Evolutionary conservation across 2,888 invertebrate species (phyloP).

Genomic region (Cacoxenus indagator): DNA sequence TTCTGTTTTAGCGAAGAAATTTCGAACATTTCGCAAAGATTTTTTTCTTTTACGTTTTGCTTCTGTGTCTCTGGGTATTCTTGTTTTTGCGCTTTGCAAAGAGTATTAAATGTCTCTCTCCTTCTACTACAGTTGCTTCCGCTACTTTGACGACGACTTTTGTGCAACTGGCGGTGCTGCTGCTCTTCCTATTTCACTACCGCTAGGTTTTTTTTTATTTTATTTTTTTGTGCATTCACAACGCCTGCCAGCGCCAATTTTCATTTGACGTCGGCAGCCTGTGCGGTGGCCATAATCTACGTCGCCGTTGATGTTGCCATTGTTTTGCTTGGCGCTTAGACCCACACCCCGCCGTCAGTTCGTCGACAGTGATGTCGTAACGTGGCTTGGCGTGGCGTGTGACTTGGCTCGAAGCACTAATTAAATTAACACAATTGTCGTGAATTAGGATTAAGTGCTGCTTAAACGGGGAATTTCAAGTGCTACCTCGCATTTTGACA

Average conservation of each 20-base stretch:
- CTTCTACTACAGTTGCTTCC: neutral
- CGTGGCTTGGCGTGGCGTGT: neutral
- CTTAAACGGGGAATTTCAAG: slow-evolving; percentile 29
- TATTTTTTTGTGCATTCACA: neutral
- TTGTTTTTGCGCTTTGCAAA: neutral
- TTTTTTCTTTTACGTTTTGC: no score
- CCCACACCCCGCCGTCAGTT: no score
- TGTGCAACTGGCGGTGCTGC: no score
- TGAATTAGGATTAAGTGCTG: slow-evolving; percentile 53
- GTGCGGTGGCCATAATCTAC: no score
- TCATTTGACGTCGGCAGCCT: neutral
- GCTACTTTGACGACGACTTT: neutral
- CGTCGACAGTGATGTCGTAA: neutral
- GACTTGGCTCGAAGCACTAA: slow-evolving; percentile 38
- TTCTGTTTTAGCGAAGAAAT: no score
- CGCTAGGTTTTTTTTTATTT: neutral
- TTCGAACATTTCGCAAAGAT: no score
- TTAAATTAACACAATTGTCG: slow-evolving; percentile 57
- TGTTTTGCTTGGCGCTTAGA: no score
- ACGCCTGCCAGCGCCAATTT: neutral
- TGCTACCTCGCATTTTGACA: neutral
- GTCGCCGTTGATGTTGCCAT: no score
- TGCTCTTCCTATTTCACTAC: neutral
- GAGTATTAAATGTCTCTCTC: neutral
- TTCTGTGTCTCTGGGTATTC: no score